These are phyloP conservation scores for Taurulus bubalis DNA, from an alignment of 2,113 vertebrate genomes.

Conservation along the genomic window DNA sequence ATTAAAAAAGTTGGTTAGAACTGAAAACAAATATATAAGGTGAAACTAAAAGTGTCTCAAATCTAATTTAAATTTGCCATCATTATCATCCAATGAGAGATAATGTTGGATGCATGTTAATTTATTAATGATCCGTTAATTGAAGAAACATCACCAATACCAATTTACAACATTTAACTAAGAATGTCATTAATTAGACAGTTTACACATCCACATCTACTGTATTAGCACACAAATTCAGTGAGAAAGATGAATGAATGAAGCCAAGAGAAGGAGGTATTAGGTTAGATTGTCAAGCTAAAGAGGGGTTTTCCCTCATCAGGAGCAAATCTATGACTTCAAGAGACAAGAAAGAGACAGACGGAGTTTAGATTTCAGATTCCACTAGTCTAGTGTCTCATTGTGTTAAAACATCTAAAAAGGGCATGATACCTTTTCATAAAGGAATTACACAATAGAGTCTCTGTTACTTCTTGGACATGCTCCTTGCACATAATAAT, in stretches of 20 bases:
- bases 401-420: background rate
- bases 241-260: background rate
- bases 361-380: background rate
- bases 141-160: background rate
- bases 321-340: background rate
- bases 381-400: background rate
- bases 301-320: background rate
- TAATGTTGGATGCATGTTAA: background rate
- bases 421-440: background rate
- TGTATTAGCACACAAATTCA: background rate
- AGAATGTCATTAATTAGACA: background rate
- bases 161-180: background rate
- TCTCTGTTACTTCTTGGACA: background rate
- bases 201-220: background rate
- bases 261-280: background rate
- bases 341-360: background rate
- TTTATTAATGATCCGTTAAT: background rate
- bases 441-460: background rate
- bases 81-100: background rate
- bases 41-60: background rate
- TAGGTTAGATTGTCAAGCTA: background rate
- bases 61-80: background rate
- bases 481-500: background rate
- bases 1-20: background rate
- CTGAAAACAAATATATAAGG: background rate